phyloP scores from a whole-genome alignment of 1,140 invertebrate genomes.

The Dysdera silvatica region DNA sequence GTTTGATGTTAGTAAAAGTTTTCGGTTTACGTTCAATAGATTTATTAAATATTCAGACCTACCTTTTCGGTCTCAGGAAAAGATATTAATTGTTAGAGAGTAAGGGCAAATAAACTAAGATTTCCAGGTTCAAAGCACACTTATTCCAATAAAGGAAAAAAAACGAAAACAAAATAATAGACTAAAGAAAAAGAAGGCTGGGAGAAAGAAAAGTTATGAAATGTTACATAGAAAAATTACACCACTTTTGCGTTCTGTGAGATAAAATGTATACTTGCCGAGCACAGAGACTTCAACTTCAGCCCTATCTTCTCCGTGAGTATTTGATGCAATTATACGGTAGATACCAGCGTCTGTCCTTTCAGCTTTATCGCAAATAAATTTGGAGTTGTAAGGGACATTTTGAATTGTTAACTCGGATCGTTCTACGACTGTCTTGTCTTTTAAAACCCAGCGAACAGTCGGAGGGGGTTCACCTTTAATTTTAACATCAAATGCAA shows the following conservation, averaged over 20 bases:
- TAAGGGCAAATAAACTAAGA: no score
- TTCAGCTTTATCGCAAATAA: conserved; percentile 49
- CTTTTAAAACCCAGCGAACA: conserved; percentile 37
- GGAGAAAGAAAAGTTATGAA: no score
- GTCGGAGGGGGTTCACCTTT: conserved; percentile 41
- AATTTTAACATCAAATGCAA: conserved; percentile 41
- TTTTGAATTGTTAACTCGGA: conserved; percentile 27
- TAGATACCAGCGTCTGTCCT: conserved; percentile 47
- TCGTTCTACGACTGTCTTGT: conserved; percentile 31
- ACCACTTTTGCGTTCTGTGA: no score
- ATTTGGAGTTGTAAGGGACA: conserved; percentile 41
- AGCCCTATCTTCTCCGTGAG: conserved; percentile 48
- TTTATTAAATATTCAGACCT: background rate
- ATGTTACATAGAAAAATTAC: no score
- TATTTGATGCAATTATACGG: conserved; percentile 48
- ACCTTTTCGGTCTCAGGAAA: background rate
- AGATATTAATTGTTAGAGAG: background rate
- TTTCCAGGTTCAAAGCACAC: no score
- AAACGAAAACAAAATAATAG: no score
- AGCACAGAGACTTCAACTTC: conserved; percentile 54
- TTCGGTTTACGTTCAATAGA: background rate
- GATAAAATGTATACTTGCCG: conserved; percentile 52
- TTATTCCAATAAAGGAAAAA: no score
- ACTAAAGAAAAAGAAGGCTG: no score
- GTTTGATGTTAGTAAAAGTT: background rate